Evolutionary conservation across 37 sponge, comb jelly and placozoan genomes (phyloP).

Genomic region (Geodia barretti): DNA sequence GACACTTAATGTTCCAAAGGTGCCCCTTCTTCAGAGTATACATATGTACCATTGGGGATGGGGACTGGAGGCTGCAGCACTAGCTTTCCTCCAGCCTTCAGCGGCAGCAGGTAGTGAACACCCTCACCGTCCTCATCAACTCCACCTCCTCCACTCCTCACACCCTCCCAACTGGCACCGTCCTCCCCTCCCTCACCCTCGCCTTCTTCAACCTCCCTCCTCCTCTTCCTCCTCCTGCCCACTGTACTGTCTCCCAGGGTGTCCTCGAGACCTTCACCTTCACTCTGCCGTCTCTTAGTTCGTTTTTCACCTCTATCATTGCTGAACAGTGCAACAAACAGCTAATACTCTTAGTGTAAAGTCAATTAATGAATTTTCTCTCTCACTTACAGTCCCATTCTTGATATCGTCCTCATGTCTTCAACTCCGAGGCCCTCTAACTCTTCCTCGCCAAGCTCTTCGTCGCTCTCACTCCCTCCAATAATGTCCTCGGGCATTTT

Average conservation of each 20-base stretch:
- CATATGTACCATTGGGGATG: constrained; percentile 2
- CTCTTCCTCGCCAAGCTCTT: neutral
- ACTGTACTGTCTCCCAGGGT: neutral
- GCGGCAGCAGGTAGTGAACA: constrained; percentile 52
- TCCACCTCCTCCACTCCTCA: neutral
- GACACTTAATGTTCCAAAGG: too few relatives aligned
- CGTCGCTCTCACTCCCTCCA: neutral
- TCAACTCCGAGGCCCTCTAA: neutral
- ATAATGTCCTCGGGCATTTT: neutral
- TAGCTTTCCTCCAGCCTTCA: constrained; percentile 47
- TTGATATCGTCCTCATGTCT: neutral
- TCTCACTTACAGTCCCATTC: neutral
- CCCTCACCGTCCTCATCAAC: constrained; percentile 25
- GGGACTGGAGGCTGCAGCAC: constrained; percentile 29
- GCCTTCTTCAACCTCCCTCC: neutral
- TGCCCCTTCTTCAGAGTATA: too few relatives aligned
- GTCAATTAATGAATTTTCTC: too few relatives aligned
- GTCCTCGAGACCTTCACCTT: too few relatives aligned
- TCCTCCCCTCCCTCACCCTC: constrained; percentile 1
- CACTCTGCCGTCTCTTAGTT: too few relatives aligned
- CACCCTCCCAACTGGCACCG: constrained; percentile 5
- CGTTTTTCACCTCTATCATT: too few relatives aligned
- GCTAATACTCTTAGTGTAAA: too few relatives aligned
- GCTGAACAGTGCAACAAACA: too few relatives aligned
- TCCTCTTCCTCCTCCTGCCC: neutral